Conservation (phyloP, 2,113 vertebrate genomes). For the Brachirus orientalis region DNA sequence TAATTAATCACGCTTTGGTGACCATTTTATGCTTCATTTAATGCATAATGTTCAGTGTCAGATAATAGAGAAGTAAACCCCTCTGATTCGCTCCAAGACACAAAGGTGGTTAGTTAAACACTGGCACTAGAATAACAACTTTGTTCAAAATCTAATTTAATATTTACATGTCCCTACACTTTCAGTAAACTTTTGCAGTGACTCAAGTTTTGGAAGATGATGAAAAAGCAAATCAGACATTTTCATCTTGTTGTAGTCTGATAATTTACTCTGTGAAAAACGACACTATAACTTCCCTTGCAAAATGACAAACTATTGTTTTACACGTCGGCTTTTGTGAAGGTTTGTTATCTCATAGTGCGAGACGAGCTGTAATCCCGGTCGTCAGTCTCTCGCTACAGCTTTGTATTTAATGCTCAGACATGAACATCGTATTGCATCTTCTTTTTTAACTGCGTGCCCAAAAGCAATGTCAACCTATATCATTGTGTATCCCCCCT, state of each 20-base stretch:
- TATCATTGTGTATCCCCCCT: no score
- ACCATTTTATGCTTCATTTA: not conserved
- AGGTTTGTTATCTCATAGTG: not conserved
- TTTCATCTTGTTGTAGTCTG: no score
- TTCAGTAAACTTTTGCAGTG: no score
- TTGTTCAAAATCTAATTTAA: no score
- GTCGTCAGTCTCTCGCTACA: not conserved
- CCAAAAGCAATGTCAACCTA: no score
- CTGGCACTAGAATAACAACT: not conserved
- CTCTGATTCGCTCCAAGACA: not conserved
- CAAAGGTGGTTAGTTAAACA: conserved; percentile 26
- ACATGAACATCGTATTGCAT: not conserved
- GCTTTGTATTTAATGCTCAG: not conserved
- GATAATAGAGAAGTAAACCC: not conserved
- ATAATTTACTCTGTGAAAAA: no score
- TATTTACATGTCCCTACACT: no score
- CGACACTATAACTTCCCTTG: no score
- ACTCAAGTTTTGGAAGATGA: no score
- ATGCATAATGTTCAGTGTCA: not conserved
- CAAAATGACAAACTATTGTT: no score
- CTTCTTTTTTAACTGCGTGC: not conserved
- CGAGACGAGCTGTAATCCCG: not conserved
- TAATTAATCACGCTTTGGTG: conserved; percentile 3
- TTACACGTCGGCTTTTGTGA: not conserved
- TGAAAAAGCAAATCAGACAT: no score